phyloP scores from a whole-genome alignment of 23 tunicate genomes.

The Pegea sp. region DNA sequence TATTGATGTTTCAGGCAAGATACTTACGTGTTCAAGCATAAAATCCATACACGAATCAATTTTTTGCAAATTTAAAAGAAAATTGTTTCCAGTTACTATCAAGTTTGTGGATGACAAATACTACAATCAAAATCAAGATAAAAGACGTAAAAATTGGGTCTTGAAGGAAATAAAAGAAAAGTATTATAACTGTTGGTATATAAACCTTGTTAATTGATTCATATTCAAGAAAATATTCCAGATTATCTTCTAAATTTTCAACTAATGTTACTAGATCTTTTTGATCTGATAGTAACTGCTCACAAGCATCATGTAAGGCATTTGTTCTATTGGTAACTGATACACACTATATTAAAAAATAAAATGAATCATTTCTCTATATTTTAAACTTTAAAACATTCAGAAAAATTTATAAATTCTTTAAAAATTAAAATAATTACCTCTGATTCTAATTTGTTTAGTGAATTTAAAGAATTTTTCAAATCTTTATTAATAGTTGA shows the following conservation, averaged over 20 bases:
- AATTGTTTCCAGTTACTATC: conserved; percentile 72
- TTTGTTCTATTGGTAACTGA: conserved; percentile 87
- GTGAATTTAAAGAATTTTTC: conserved; percentile 30
- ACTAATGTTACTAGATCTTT: conserved; percentile 60
- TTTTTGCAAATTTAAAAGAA: conserved; percentile 36
- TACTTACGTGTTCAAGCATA: conserved; percentile 53
- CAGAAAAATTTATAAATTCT: too few relatives aligned
- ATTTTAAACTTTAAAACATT: too few relatives aligned
- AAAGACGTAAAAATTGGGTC: neutral
- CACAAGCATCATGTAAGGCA: conserved; percentile 97
- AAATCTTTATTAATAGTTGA: conserved; percentile 38
- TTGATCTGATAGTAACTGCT: conserved; percentile 78
- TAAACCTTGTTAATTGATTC: conserved; percentile 39
- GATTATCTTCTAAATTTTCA: conserved; percentile 67
- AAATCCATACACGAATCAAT: conserved; percentile 90
- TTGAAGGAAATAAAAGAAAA: neutral
- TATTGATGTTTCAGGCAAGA: neutral
- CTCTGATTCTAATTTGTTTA: conserved; percentile 58
- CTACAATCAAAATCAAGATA: conserved; percentile 4
- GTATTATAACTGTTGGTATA: neutral
- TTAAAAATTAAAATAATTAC: conserved; percentile 3
- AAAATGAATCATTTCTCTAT: neutral
- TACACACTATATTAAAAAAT: conserved; percentile 38
- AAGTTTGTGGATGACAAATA: conserved; percentile 48
- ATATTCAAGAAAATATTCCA: conserved; percentile 53